phyloP scores from a whole-genome alignment of 2,797 vertebrate genomes.

The Takifugu ocellatus region DNA sequence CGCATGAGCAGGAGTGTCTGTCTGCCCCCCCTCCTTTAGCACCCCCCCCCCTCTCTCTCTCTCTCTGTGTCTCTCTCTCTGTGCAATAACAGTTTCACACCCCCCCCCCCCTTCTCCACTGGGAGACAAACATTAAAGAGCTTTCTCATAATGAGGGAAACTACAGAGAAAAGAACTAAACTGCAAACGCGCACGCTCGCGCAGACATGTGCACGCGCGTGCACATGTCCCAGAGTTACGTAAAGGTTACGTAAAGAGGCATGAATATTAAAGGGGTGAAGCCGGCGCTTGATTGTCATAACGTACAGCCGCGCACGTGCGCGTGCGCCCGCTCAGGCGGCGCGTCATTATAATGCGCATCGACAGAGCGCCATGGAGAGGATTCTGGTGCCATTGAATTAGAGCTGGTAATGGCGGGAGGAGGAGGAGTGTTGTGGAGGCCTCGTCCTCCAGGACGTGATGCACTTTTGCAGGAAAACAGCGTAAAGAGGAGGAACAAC shows the following conservation, averaged over 20 bases:
- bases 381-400: constrained; percentile 42
- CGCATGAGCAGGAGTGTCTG: constrained; percentile 61
- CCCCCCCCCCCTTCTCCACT: constrained; percentile 63
- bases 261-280: constrained; percentile 74
- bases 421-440: constrained; percentile 31
- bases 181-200: constrained; percentile 41
- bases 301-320: constrained; percentile 1
- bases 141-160: constrained; percentile 76
- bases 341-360: constrained; percentile 43
- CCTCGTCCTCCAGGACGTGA: constrained; percentile 14
- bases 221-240: constrained; percentile 63
- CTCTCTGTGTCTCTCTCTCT: constrained; percentile 34
- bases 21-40: constrained; percentile 45
- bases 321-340: constrained; percentile 3
- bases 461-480: not conserved
- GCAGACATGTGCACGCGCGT: constrained; percentile 16
- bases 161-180: constrained; percentile 70
- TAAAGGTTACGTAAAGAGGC: constrained; percentile 76
- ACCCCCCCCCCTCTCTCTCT: constrained; percentile 26
- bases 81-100: constrained; percentile 29
- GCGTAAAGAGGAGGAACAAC: not conserved
- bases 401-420: constrained; percentile 36
- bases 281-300: constrained; percentile 54
- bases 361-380: constrained; percentile 41
- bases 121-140: constrained; percentile 77